phyloP scores from a whole-genome alignment of 2,797 vertebrate genomes.

The Syndactyla subalaris region DNA sequence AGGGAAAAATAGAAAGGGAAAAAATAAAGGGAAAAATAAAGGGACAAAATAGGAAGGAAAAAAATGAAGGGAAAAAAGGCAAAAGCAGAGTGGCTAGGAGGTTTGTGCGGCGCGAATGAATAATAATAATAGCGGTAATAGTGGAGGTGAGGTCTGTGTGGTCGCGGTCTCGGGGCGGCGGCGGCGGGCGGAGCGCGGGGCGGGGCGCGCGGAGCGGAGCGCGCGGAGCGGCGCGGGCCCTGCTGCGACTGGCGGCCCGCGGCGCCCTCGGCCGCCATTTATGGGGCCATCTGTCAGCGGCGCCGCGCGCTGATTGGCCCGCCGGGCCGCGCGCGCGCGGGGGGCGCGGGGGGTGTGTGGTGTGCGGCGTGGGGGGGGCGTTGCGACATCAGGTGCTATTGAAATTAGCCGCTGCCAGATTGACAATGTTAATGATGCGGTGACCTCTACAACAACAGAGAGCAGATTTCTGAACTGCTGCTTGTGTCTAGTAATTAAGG shows the following conservation, averaged over 20 bases:
- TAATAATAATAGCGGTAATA: not conserved
- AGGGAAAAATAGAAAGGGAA: too few relatives aligned
- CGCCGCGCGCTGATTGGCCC: conserved; percentile 88
- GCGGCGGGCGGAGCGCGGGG: not conserved
- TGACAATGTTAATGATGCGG: conserved; percentile 85
- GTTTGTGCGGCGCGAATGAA: conserved; percentile 65
- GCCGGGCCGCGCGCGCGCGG: not conserved
- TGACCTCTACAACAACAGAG: conserved; percentile 84
- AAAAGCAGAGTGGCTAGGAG: conserved; percentile 70
- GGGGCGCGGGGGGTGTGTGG: too few relatives aligned
- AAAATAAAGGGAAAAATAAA: not conserved
- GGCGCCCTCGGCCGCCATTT: conserved; percentile 83
- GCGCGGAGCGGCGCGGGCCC: conserved; percentile 4
- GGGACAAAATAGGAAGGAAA: too few relatives aligned
- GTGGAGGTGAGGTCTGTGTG: not conserved
- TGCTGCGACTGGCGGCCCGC: conserved; percentile 82
- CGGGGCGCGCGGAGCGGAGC: not conserved
- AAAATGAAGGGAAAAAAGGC: not conserved
- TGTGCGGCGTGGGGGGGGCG: conserved; percentile 28
- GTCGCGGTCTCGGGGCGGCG: not conserved
- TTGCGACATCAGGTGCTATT: conserved; percentile 86
- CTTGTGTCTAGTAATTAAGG: conserved; percentile 84
- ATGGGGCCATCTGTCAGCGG: conserved; percentile 85
- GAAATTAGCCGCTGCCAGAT: conserved; percentile 85
- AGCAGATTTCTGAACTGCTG: conserved; percentile 83